Conservation (phyloP, 2,797 vertebrate species). For the Cygnus olor region DNA sequence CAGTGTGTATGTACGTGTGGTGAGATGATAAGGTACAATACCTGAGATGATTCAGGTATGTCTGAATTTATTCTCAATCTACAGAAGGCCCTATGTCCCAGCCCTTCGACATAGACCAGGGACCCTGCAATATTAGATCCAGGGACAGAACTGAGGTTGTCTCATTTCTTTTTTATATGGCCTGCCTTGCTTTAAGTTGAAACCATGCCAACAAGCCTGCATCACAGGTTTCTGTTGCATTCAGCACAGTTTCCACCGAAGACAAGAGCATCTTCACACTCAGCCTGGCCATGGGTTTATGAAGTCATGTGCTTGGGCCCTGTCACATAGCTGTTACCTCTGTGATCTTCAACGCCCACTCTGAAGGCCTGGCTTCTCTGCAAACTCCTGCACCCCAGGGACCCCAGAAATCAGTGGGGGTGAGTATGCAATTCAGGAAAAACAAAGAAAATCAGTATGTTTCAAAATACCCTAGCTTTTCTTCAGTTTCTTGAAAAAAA, state of each 20-base stretch:
- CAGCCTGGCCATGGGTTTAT: neutral
- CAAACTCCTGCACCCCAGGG: neutral
- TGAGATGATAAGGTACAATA: neutral
- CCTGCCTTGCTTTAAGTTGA: neutral
- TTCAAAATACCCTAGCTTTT: neutral
- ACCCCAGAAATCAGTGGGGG: neutral
- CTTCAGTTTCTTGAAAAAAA: neutral
- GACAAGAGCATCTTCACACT: neutral
- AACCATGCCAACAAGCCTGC: neutral
- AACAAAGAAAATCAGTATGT: neutral
- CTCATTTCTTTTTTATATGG: neutral
- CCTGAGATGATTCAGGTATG: neutral
- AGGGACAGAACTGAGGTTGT: neutral
- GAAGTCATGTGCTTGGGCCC: neutral
- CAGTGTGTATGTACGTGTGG: accelerated
- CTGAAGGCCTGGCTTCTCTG: neutral
- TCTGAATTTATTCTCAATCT: neutral
- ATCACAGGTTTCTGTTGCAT: neutral
- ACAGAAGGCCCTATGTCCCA: neutral
- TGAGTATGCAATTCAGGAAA: neutral
- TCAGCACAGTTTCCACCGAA: neutral
- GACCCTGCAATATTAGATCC: neutral
- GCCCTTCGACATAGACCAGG: neutral
- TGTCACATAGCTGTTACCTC: neutral
- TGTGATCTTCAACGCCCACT: neutral